Evolutionary conservation across 2,113 vertebrate genomes (phyloP).

Genomic region (Solea solea): DNA sequence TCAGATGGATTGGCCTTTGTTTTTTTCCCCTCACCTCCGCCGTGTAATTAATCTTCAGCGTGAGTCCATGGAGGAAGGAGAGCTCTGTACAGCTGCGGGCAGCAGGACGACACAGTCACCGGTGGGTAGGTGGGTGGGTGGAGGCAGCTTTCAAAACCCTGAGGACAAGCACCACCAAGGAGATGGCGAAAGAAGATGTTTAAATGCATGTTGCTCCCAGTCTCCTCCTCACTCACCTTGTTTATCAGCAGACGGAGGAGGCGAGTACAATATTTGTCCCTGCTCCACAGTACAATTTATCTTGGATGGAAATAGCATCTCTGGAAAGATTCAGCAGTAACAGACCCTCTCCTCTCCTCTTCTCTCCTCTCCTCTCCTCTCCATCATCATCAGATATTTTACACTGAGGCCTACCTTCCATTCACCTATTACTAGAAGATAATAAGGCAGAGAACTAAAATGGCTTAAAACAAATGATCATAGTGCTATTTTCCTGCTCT

Average conservation of each 20-base stretch:
- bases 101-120: conserved; percentile 63
- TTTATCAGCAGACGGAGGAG: conserved; percentile 59
- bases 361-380: conserved; percentile 25
- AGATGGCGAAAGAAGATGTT: conserved; percentile 73
- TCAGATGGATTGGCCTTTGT: conserved; percentile 80
- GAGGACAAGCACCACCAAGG: conserved; percentile 57
- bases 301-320: conserved; percentile 62
- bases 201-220: conserved; percentile 63
- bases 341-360: conserved; percentile 39
- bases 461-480: conserved; percentile 7
- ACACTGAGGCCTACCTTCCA: conserved; percentile 40
- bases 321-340: conserved; percentile 63
- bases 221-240: conserved; percentile 57
- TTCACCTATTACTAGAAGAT: conserved; percentile 24
- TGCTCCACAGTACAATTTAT: conserved; percentile 65
- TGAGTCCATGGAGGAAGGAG: conserved; percentile 57
- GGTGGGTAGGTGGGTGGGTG: conserved; percentile 18
- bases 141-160: conserved; percentile 56
- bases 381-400: conserved; percentile 48
- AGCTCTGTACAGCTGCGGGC: conserved; percentile 27
- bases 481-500: conserved; percentile 30
- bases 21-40: conserved; percentile 70
- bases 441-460: too few species aligned
- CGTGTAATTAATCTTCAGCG: conserved; percentile 77
- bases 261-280: conserved; percentile 65